These are phyloP conservation scores for Neopipo cinnamomea DNA, from an alignment of 2,113 vertebrate genomes.

Conservation along the genomic window DNA sequence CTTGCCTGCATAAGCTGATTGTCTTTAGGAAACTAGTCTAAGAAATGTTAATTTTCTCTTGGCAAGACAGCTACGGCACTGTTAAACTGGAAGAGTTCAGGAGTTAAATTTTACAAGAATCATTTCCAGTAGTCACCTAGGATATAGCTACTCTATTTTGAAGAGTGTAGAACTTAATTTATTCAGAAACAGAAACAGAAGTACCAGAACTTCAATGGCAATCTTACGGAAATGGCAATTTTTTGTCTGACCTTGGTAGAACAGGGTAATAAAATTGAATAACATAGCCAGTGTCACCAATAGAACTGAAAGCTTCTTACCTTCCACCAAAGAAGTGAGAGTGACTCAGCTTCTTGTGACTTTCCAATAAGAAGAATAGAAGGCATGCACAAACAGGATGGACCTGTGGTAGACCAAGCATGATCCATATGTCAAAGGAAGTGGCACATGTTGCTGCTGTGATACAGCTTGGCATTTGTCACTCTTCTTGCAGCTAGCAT, in stretches of 20 bases:
- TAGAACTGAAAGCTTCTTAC: neutral
- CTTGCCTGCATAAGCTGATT: neutral
- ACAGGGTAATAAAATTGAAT: neutral
- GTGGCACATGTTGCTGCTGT: neutral
- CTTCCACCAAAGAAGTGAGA: neutral
- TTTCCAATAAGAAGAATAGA: neutral
- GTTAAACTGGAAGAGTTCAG: neutral
- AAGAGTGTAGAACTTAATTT: neutral
- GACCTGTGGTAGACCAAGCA: neutral
- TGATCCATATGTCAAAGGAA: neutral
- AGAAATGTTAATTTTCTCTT: neutral
- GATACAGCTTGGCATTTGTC: neutral
- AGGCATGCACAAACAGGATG: neutral
- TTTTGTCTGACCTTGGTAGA: neutral
- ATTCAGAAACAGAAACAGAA: neutral
- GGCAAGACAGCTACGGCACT: neutral
- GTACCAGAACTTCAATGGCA: neutral
- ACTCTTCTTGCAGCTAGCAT: neutral
- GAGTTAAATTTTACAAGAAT: neutral
- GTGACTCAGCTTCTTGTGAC: neutral
- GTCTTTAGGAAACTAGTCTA: neutral
- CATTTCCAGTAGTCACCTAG: neutral
- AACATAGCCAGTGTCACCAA: neutral
- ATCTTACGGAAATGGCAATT: neutral
- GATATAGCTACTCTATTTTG: neutral